Evolutionary conservation across 2,888 invertebrate species (phyloP).

Genomic region (Notodonta dromedarius): DNA sequence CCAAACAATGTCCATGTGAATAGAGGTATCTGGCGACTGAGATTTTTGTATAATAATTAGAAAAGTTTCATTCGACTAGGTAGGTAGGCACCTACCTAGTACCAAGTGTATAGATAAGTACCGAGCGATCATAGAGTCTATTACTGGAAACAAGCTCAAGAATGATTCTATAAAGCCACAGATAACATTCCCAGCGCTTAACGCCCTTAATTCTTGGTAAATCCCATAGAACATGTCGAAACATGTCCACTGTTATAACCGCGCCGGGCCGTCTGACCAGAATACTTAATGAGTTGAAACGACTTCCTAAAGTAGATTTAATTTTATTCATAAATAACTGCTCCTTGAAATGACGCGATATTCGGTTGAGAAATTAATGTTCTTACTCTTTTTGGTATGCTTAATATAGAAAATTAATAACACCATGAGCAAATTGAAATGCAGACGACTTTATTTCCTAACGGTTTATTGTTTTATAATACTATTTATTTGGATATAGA

Average conservation of each 20-base stretch:
- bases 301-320: conserved; percentile 34
- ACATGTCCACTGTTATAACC: conserved; percentile 33
- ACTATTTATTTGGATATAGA: too few relatives aligned
- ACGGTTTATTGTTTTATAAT: too few relatives aligned
- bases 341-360: conserved; percentile 5
- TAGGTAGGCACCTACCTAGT: too few relatives aligned
- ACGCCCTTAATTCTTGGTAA: conserved; percentile 31
- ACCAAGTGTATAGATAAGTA: too few relatives aligned
- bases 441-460: too few relatives aligned
- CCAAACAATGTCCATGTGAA: not conserved
- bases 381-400: conserved; percentile 1
- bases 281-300: conserved; percentile 28
- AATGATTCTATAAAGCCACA: conserved; percentile 13
- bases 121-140: too few relatives aligned
- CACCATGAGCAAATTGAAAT: not conserved
- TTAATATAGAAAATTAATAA: not conserved
- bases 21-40: too few relatives aligned
- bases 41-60: too few relatives aligned
- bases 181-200: conserved; percentile 20
- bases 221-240: conserved; percentile 31
- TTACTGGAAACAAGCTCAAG: not conserved
- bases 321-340: conserved; percentile 24
- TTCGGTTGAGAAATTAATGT: not conserved
- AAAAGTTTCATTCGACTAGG: too few relatives aligned
- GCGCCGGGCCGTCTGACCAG: conserved; percentile 18